These are phyloP conservation scores for Etheostoma spectabile DNA, from an alignment of 2,113 vertebrate species.

Conservation along the genomic window DNA sequence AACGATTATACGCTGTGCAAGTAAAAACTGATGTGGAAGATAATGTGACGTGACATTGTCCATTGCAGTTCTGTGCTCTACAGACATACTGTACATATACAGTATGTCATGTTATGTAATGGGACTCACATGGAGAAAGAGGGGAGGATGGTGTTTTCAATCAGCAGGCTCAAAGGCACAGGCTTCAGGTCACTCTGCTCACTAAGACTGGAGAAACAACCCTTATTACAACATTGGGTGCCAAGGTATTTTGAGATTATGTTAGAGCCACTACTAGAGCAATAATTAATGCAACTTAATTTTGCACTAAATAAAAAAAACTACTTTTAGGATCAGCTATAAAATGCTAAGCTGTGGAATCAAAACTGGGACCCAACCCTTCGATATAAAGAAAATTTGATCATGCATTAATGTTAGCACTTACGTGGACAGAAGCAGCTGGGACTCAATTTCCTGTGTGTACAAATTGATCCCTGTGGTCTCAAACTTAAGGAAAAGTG, in stretches of 20 bases:
- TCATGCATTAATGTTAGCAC: constrained; percentile 50
- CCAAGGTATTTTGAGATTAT: not conserved
- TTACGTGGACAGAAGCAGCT: constrained; percentile 93
- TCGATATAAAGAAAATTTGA: not conserved
- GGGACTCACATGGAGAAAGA: constrained; percentile 86
- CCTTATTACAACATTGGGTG: not conserved
- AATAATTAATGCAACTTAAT: not conserved
- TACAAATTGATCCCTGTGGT: constrained; percentile 85
- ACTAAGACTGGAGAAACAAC: constrained; percentile 85
- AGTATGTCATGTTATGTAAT: not conserved
- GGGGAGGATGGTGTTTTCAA: constrained; percentile 88
- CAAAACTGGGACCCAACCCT: not conserved
- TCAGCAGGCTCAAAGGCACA: constrained; percentile 80
- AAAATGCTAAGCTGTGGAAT: not conserved
- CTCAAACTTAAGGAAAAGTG: constrained; percentile 87
- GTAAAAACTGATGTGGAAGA: not conserved
- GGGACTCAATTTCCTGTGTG: constrained; percentile 82
- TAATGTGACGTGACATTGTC: constrained; percentile 9
- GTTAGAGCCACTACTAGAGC: not conserved
- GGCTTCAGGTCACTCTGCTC: constrained; percentile 87
- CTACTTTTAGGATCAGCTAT: not conserved
- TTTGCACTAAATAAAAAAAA: not conserved
- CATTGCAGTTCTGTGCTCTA: constrained; percentile 8
- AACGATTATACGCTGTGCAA: not conserved
- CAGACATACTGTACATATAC: constrained; percentile 1